Evolutionary conservation across 1,140 invertebrate genomes (phyloP), one percentile per base, ranked within the genome.

Genomic region (Nebria ingens): DNA sequence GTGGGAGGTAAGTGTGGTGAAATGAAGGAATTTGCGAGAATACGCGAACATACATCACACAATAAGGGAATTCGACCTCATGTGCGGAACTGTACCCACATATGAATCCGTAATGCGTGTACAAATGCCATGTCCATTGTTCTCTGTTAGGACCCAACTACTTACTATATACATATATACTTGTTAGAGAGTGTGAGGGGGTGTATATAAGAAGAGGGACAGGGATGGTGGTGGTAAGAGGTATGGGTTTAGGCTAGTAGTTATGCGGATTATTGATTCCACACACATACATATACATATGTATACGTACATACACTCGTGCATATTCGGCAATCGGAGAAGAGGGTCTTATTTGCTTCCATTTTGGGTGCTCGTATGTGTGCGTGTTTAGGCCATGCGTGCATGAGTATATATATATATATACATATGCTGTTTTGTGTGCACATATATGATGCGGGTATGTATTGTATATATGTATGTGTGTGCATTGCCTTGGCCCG

Each of bases 191-290:
- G 25, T 6, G 25, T 34, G 25, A 34, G 25, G 25, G 25, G 25
- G 25, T n/a, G n/a, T n/a, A n/a, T n/a, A n/a, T n/a, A 29, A 29
- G 4, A 13, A 45, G 40, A 4, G 40, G 40, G 9, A 3, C 3
- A 9, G 40, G 40, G 40, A 45, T 9, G 6, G 15, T 11, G 40
- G 40, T 11, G 40, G 40, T 17, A 6, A 45, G 40, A 17, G 40
- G 40, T 17, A 6, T 11, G 15, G 6, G 40, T 17, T 34, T 34
- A 34, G 15, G 40, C 15, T 45, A 45, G 40, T 45, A 45, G 40
- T 60, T 58, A 63, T 63, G 60, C 61, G 56, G 58, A 63, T 63
- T 63, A 63, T 63, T 59, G 62, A 63, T 63, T 63, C 58, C 51
- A 58, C 9, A 17, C 4, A 17, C 6, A 34, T 6, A n/a, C n/a